These are phyloP conservation scores for Tipula lateralis DNA, from an alignment of 2,888 invertebrate species.

Conservation along the genomic window DNA sequence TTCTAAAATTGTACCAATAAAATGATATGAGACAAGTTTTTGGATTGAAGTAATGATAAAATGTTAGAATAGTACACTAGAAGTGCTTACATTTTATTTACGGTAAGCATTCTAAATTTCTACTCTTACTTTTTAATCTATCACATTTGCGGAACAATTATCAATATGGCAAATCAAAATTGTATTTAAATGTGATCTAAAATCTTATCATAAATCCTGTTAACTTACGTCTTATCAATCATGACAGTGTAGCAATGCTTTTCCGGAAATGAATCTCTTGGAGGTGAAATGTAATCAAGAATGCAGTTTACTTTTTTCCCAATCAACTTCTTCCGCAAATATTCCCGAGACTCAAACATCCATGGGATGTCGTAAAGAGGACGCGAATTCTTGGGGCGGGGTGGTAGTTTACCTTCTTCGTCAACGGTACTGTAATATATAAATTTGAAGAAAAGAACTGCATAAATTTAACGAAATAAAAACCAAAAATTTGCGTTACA, in stretches of 20 bases:
- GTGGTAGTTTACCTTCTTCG: conserved; percentile 64
- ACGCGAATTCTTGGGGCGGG: conserved; percentile 70
- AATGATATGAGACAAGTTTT: no score
- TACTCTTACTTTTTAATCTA: not conserved
- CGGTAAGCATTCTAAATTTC: conserved; percentile 9
- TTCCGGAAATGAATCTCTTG: conserved; percentile 89
- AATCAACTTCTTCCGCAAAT: conserved; percentile 88
- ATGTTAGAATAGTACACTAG: conserved; percentile 27
- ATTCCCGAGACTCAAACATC: conserved; percentile 98
- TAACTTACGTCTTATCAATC: conserved; percentile 67
- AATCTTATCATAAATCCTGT: conserved; percentile 27
- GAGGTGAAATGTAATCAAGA: conserved; percentile 95
- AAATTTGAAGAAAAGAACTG: not conserved
- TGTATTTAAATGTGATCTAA: conserved; percentile 33
- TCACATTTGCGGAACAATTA: conserved; percentile 31
- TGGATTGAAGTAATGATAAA: not conserved
- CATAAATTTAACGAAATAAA: conserved; percentile 25
- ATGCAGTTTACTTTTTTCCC: conserved; percentile 90
- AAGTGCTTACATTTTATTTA: not conserved
- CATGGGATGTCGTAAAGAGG: conserved; percentile 97
- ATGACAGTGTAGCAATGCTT: conserved; percentile 91
- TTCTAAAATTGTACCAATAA: conserved; percentile 55
- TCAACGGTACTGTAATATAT: conserved; percentile 51
- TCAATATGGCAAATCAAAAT: not conserved
- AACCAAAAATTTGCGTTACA: conserved; percentile 26